Evolutionary conservation across 2,797 vertebrate genomes (phyloP).

Genomic region (Amblyraja radiata): DNA sequence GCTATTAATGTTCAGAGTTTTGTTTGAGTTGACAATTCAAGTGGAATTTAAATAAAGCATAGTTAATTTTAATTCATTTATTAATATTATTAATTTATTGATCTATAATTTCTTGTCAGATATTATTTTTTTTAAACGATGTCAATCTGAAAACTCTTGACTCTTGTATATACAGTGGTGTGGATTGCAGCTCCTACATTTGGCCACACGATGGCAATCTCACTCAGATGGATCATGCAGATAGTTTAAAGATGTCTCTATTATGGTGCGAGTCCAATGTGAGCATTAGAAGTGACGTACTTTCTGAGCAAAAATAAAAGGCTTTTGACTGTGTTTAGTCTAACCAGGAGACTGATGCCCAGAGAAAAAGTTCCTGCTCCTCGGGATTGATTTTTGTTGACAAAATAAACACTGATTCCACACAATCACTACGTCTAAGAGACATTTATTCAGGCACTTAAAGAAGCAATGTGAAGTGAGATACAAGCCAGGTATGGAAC

Average conservation of each 20-base stretch:
- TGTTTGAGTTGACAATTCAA: background rate
- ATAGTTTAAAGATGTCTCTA: background rate
- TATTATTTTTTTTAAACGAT: too few relatives aligned
- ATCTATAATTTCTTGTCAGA: background rate
- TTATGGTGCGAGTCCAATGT: background rate
- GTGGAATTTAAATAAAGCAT: background rate
- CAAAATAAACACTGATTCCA: too few relatives aligned
- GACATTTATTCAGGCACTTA: too few relatives aligned
- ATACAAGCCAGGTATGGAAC: too few relatives aligned
- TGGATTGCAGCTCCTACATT: background rate
- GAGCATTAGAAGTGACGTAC: background rate
- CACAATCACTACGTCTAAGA: too few relatives aligned
- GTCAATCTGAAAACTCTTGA: too few relatives aligned
- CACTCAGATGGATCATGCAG: background rate
- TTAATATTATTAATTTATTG: too few relatives aligned
- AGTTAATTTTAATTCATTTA: background rate
- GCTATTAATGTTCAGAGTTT: too few relatives aligned
- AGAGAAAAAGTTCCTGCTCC: background rate
- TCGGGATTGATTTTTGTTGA: background rate
- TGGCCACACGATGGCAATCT: background rate
- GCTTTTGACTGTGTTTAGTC: background rate
- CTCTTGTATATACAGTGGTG: background rate
- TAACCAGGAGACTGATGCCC: background rate
- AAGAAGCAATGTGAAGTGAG: too few relatives aligned
- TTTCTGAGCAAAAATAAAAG: background rate